Conservation (phyloP, 2,113 vertebrate species). For the Glaucomys volans region DNA sequence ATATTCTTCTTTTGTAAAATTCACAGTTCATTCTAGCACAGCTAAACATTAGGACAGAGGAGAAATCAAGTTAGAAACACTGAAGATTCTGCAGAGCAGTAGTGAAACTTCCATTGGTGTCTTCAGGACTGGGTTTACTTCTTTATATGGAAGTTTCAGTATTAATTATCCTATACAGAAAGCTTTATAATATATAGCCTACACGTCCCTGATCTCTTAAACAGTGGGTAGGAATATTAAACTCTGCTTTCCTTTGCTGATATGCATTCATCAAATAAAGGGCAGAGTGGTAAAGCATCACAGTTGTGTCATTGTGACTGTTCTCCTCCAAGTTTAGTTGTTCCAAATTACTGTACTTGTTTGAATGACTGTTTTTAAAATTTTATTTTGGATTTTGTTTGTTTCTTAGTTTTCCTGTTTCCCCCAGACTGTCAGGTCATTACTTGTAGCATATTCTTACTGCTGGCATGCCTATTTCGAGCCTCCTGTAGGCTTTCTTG, state of each 20-base stretch:
- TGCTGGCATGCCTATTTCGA: not conserved
- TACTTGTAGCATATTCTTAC: not conserved
- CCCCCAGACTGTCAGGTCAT: not conserved
- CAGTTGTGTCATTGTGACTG: not conserved
- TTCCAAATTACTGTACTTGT: constrained; percentile 14
- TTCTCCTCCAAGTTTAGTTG: not conserved
- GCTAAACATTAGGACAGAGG: not conserved
- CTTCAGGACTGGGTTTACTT: not conserved
- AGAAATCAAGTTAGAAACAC: not conserved
- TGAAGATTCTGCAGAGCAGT: not conserved
- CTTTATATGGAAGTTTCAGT: constrained; percentile 41
- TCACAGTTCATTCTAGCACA: not conserved
- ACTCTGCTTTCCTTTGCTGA: not conserved
- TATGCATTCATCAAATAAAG: not conserved
- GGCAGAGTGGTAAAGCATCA: not conserved
- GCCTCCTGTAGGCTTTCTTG: not conserved
- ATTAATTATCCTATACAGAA: constrained; percentile 26
- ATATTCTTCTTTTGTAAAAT: not conserved
- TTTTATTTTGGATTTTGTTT: constrained; percentile 9
- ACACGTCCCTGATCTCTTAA: not conserved
- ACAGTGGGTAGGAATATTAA: not conserved
- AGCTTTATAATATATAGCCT: not conserved
- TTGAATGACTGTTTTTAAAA: not conserved
- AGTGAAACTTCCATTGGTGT: not conserved
- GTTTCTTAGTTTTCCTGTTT: not conserved